Evolutionary conservation across 1,140 invertebrate genomes (phyloP).

Genomic region (Heliconius himera): DNA sequence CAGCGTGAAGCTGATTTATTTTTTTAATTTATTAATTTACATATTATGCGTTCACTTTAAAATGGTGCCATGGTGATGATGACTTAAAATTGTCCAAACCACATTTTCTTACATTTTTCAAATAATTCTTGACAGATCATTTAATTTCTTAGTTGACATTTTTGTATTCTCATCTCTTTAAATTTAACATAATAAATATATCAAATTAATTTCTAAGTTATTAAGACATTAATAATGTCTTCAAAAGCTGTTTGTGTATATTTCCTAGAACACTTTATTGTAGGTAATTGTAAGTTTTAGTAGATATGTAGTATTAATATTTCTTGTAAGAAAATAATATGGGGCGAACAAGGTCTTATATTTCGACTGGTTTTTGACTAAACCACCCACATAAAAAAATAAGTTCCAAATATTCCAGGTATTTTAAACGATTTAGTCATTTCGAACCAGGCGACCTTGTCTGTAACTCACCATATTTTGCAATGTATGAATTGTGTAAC

Average conservation of each 20-base stretch:
- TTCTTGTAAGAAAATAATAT: not conserved
- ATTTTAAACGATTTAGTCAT: conserved; percentile 26
- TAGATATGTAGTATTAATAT: not conserved
- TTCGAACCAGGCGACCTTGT: conserved; percentile 26
- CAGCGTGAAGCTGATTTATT: too few species aligned
- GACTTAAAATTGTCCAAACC: too few species aligned
- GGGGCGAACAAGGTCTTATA: not conserved
- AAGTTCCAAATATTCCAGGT: conserved; percentile 12
- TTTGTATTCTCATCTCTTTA: not conserved
- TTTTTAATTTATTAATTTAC: too few species aligned
- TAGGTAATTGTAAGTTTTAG: not conserved
- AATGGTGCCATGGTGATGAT: too few species aligned
- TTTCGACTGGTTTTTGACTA: not conserved
- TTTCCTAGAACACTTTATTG: not conserved
- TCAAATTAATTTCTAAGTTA: not conserved
- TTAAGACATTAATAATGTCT: too few species aligned
- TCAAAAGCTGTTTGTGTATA: too few species aligned
- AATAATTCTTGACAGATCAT: not conserved
- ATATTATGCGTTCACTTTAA: too few species aligned
- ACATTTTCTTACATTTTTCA: too few species aligned
- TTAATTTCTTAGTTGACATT: not conserved
- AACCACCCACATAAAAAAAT: not conserved
- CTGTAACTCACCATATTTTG: conserved; percentile 19
- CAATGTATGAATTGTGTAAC: conserved; percentile 12
- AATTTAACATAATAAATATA: not conserved